Evolutionary conservation across 37 sponge, comb jelly and placozoan genomes (phyloP), one percentile per base, ranked within the genome.

Genomic region (Ianthella basta): DNA sequence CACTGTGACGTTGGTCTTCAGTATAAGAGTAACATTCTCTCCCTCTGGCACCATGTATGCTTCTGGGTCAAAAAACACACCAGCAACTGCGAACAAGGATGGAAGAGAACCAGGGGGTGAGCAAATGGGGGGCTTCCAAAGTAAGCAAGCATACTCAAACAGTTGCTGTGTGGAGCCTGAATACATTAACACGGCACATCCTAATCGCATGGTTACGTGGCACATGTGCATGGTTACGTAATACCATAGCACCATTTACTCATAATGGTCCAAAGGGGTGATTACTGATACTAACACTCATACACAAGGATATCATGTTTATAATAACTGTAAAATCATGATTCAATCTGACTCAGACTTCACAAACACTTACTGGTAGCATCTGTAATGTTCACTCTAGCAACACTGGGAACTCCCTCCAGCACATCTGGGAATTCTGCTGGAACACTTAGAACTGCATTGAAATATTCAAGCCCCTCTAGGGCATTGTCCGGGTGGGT

Each of bases 1-100:
- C 33, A 75, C 78, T 19, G 25, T 50, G 6, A 41, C 44, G 15
- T 30, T 23, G 21, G 78, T 75, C 20, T 24, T 19, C 33, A 75
- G 15, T 23, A 36, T 75, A 6, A 75, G 39, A 16, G 44, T 75
- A 14, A 24, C 78, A 75, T 40, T 40, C 3, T 75, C n/a, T 4
- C 78, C 78, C 53, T 75, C 78, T 14, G 2, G 1, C 44, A 75
- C 78, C 15, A 53, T 19, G 25, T 75, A 75, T 3, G 16, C 78
- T 39, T 75, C 78, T 19, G 78, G 78, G 54, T 75, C 53, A 36
- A 75, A 75, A 53, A 53, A 75, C 44, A 36, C 44, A 10, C 18
- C 54, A 75, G 54, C 78, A 75, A n/a, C 78, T 75, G 25, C 16
- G 1, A 23, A 10, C 25, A 23, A 36, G 78, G 29, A n/a, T 32